phyloP scores from a whole-genome alignment of 2,888 invertebrate species.

The Chalcis sispes region DNA sequence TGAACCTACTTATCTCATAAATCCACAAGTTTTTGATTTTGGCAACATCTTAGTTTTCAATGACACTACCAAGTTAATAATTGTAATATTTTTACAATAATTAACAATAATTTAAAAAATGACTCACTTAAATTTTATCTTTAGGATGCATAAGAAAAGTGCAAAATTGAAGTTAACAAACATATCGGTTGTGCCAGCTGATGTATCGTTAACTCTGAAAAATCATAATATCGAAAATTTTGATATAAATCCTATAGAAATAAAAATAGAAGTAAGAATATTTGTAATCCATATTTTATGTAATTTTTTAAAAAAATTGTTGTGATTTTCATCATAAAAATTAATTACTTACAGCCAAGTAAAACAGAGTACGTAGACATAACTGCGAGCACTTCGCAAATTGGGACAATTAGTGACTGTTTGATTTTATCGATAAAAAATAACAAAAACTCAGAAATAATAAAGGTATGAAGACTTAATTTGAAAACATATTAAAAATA shows the following conservation, averaged over 20 bases:
- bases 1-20: slow-evolving; percentile 65
- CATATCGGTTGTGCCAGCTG: slow-evolving; percentile 77
- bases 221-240: slow-evolving; percentile 76
- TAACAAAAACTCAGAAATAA: slow-evolving; percentile 79
- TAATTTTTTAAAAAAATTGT: not conserved
- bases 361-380: slow-evolving; percentile 66
- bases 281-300: not conserved
- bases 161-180: slow-evolving; percentile 78
- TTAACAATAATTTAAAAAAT: not conserved
- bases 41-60: slow-evolving; percentile 36
- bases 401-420: slow-evolving; percentile 68
- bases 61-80: not conserved
- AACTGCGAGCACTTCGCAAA: slow-evolving; percentile 67
- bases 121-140: not conserved
- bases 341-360: slow-evolving; percentile 63
- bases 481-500: too few relatives aligned
- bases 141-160: slow-evolving; percentile 31
- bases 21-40: slow-evolving; percentile 54
- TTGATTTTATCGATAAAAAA: slow-evolving; percentile 77
- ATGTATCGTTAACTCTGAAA: slow-evolving; percentile 76
- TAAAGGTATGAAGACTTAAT: too few relatives aligned
- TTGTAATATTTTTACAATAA: slow-evolving; percentile 3
- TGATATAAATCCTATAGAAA: slow-evolving; percentile 73
- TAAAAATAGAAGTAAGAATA: slow-evolving; percentile 62
- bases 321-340: not conserved